Evolutionary conservation across 2,113 vertebrate genomes (phyloP).

Genomic region (Columba livia): DNA sequence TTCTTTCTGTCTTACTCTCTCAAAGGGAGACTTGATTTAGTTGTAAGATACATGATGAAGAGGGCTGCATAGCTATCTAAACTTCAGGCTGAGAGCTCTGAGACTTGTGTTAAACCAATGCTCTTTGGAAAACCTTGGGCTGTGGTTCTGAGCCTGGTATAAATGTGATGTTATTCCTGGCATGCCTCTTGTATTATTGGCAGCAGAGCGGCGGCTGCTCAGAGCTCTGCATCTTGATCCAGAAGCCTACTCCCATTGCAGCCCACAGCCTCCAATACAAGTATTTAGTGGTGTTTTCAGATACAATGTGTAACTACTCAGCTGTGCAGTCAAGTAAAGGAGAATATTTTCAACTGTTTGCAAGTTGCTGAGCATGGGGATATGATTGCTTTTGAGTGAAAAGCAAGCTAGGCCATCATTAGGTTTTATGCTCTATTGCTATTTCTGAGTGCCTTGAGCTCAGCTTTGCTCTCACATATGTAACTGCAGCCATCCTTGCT

Average conservation of each 20-base stretch:
- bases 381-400: neutral
- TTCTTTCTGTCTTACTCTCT: neutral
- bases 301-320: neutral
- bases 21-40: neutral
- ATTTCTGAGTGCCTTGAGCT: neutral
- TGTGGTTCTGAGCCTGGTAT: slow-evolving; percentile 35
- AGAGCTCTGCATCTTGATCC: neutral
- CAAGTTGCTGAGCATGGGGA: neutral
- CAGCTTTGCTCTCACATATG: neutral
- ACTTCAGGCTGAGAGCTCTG: slow-evolving; percentile 3
- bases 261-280: neutral
- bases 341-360: neutral
- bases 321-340: neutral
- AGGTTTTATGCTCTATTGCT: neutral
- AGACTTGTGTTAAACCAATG: neutral
- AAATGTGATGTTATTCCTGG: slow-evolving; percentile 59
- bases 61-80: neutral
- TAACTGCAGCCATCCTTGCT: neutral
- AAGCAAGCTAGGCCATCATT: neutral
- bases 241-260: neutral
- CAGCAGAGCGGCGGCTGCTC: neutral
- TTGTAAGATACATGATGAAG: neutral
- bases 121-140: slow-evolving; percentile 34
- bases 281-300: neutral
- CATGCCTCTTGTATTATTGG: neutral